These are phyloP conservation scores for Leucozona laternaria DNA, from an alignment of 2,888 invertebrate genomes.

Conservation along the genomic window DNA sequence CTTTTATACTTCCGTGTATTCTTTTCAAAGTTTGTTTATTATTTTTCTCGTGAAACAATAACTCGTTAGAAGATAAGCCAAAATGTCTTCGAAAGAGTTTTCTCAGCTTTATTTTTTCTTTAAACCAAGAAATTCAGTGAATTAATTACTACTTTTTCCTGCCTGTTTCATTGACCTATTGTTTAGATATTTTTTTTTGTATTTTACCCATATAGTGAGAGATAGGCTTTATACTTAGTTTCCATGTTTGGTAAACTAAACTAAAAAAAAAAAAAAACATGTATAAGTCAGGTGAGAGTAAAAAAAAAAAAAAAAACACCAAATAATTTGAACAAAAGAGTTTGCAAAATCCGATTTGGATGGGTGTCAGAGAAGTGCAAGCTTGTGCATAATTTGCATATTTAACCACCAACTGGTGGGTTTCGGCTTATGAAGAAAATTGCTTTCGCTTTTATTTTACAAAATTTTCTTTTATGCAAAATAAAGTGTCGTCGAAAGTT, in stretches of 20 bases:
- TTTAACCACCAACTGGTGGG: not conserved
- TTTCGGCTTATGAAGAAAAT: not conserved
- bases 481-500: not conserved
- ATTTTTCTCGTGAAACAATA: conserved; percentile 15
- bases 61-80: conserved; percentile 2
- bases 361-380: conserved; percentile 17
- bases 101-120: not conserved
- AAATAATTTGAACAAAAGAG: conserved; percentile 8
- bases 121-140: not conserved
- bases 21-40: conserved; percentile 16
- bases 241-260: conserved; percentile 10
- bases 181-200: not conserved
- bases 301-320: not conserved
- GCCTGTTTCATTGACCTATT: conserved; percentile 1
- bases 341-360: conserved; percentile 23
- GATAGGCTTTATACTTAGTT: not conserved
- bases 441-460: not conserved
- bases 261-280: no score
- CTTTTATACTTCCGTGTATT: conserved; percentile 36
- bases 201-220: not conserved
- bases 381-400: conserved; percentile 21
- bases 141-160: not conserved
- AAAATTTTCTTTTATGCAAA: not conserved
- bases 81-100: not conserved
- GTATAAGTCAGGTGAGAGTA: conserved; percentile 8